Evolutionary conservation across 2,797 vertebrate genomes (phyloP), one percentile per base, ranked within the genome.

Genomic region (Tadarida brasiliensis): DNA sequence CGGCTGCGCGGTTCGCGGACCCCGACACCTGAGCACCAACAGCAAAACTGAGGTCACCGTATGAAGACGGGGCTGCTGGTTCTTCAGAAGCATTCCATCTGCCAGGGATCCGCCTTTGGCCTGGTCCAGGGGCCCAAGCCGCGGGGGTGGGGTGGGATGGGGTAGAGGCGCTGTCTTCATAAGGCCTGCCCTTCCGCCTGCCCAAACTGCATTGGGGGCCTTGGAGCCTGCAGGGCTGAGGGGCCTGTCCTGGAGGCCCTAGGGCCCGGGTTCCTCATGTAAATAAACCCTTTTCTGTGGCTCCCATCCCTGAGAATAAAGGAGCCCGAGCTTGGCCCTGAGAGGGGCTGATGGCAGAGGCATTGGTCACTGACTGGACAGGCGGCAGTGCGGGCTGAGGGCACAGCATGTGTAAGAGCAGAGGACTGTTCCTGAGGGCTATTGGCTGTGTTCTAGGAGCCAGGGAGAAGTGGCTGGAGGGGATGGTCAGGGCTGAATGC

Each of bases 21-120:
- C 99, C 3, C 95, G 98, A 94, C 99, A 99, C 94, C 99, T 99
- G 92, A 98, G 99, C 98, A 99, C 99, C 96, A 99, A 99, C 98
- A 99, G 99, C 99, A 99, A 99, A 98, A 99, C 99, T 0, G 99
- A 99, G 97, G 99, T 99, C 97, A 99, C 99, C 0, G 99, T 99
- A 97, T 99, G 97, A 98, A 35, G 82, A 22, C 8, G 3, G 5
- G 77, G 83, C 22, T 10, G 30, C 28, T 0, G 22, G 33, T 9
- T 49, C 39, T 24, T 39, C 57, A 0, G 11, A 74, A 30, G n/a
- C 67, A 5, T 33, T 12, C 24, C 39, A 26, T 39, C 87, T 10
- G 15, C 68, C 26, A 2, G 30, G 51, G 30, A 47, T 28, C 67
- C 11, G 12, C 47, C 47, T 12, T 7, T 1, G 6, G 33, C 57